Conservation (phyloP, 2,797 vertebrate genomes). For the Brotula barbata region DNA sequence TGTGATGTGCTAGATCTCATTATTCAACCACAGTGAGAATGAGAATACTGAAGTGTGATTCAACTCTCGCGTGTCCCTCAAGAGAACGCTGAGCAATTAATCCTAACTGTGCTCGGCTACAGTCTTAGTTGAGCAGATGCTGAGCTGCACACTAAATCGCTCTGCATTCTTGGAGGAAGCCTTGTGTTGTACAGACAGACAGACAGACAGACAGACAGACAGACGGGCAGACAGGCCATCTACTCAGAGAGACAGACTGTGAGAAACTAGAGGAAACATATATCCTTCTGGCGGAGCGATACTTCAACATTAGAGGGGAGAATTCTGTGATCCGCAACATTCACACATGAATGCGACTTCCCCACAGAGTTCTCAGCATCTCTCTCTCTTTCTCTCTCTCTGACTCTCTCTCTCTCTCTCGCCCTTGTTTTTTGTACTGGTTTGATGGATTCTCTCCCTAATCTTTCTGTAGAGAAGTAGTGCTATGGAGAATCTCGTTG, state of each 20-base stretch:
- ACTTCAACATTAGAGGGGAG: conserved; percentile 64
- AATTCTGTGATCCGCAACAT: conserved; percentile 72
- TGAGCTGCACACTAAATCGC: conserved; percentile 59
- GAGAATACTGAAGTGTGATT: conserved; percentile 53
- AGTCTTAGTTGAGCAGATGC: conserved; percentile 65
- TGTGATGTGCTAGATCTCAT: conserved; percentile 52
- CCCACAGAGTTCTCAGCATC: conserved; percentile 64
- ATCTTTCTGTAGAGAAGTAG: conserved; percentile 69
- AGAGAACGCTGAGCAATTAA: conserved; percentile 71
- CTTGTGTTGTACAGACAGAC: conserved; percentile 62
- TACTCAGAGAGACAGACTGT: conserved; percentile 60
- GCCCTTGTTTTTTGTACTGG: conserved; percentile 69
- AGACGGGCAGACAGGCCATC: conserved; percentile 65
- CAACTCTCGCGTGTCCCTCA: conserved; percentile 59
- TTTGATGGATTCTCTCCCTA: conserved; percentile 71
- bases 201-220: conserved; percentile 40
- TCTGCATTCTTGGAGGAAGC: conserved; percentile 62
- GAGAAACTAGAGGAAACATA: conserved; percentile 60
- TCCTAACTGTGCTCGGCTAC: conserved; percentile 63
- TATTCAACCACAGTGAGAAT: conserved; percentile 56
- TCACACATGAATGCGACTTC: conserved; percentile 73
- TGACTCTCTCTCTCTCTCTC: background rate
- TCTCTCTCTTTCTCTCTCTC: conserved; percentile 14
- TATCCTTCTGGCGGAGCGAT: conserved; percentile 62
- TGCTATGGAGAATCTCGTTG: conserved; percentile 73